Evolutionary conservation across 2,797 vertebrate genomes (phyloP).

Genomic region (Sibirionetta formosa): DNA sequence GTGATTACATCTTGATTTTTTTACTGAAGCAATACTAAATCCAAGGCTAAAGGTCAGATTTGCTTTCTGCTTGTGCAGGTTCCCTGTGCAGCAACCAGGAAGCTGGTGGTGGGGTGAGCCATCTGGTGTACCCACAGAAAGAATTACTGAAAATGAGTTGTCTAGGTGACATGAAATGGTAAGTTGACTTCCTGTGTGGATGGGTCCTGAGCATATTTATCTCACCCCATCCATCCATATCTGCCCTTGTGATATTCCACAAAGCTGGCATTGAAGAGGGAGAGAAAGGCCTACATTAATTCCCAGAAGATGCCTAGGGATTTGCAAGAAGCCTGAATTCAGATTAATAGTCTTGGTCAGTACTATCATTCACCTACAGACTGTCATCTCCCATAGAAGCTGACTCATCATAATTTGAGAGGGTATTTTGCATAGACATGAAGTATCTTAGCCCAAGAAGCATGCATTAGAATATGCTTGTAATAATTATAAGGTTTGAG

Average conservation of each 20-base stretch:
- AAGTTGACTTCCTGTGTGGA: background rate
- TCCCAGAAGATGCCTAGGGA: background rate
- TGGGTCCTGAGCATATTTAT: background rate
- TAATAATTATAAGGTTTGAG: background rate
- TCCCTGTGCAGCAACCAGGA: background rate
- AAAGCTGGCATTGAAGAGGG: background rate
- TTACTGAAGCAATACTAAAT: background rate
- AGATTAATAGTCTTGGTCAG: background rate
- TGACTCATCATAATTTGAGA: background rate
- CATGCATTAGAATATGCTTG: background rate
- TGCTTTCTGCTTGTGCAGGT: background rate
- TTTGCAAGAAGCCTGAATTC: background rate
- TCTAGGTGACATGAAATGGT: background rate
- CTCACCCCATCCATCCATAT: background rate
- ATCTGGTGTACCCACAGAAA: background rate
- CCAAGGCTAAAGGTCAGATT: background rate
- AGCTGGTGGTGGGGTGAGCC: background rate
- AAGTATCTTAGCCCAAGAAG: background rate
- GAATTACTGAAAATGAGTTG: background rate
- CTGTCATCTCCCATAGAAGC: background rate
- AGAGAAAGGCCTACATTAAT: background rate
- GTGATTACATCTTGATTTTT: background rate
- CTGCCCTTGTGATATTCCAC: background rate
- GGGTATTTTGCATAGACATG: background rate
- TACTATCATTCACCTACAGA: accelerated